These are phyloP conservation scores for Crocodylus rhombifer DNA, from an alignment of 2,797 vertebrate species.

Conservation along the genomic window DNA sequence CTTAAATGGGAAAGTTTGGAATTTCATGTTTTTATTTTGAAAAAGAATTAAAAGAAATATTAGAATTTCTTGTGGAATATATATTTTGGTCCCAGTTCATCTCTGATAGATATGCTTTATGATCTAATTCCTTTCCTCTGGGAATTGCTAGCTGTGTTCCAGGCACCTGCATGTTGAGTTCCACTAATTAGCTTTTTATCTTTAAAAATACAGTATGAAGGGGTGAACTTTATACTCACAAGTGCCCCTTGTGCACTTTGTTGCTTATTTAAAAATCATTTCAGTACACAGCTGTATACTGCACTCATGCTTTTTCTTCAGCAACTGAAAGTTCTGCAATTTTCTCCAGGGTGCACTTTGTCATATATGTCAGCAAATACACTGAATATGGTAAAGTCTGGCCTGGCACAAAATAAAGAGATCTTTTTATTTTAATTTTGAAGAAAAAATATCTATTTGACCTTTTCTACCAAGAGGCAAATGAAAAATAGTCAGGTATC, in stretches of 20 bases:
- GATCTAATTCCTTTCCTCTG: not conserved
- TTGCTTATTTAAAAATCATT: slow-evolving; percentile 37
- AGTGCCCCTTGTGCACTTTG: not conserved
- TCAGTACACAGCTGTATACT: slow-evolving; percentile 12
- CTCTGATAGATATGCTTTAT: not conserved
- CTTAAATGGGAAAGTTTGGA: not conserved
- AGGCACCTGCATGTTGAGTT: rapidly evolving
- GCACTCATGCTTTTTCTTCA: not conserved
- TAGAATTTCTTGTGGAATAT: not conserved
- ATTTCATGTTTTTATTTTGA: not conserved
- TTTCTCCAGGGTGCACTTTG: not conserved
- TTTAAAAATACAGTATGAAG: not conserved
- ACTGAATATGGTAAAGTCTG: not conserved
- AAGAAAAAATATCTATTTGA: not conserved
- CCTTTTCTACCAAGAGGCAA: not conserved
- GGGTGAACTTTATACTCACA: slow-evolving; percentile 14
- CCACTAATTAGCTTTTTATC: not conserved
- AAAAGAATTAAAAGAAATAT: not conserved
- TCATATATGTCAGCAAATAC: not conserved
- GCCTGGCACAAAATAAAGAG: not conserved
- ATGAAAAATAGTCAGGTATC: not conserved
- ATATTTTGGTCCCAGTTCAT: not conserved
- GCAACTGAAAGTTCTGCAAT: not conserved
- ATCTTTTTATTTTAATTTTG: not conserved
- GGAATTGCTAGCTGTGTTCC: not conserved